phyloP scores from a whole-genome alignment of 2,888 invertebrate species.

The Anthrax anthrax region DNA sequence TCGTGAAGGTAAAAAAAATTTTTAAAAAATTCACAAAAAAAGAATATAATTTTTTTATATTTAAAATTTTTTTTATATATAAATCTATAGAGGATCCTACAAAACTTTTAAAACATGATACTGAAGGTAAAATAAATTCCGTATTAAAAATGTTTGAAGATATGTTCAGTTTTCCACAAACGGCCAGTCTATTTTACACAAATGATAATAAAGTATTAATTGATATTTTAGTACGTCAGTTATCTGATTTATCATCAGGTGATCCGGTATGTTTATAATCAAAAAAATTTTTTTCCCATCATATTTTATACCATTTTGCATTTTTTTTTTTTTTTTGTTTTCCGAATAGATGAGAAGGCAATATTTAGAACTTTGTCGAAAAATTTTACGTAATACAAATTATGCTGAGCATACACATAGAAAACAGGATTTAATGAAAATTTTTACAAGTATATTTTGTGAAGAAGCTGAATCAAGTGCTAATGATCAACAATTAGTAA shows the following conservation, averaged over 20 bases:
- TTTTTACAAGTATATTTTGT: slow-evolving; percentile 75
- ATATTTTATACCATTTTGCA: too few relatives aligned
- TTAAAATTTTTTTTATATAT: too few relatives aligned
- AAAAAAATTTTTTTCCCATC: too few relatives aligned
- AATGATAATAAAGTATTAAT: slow-evolving; percentile 89
- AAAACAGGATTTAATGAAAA: slow-evolving; percentile 65
- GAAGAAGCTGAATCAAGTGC: slow-evolving; percentile 63
- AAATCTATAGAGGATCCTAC: slow-evolving; percentile 69
- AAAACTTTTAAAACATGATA: slow-evolving; percentile 59
- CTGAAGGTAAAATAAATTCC: slow-evolving; percentile 66
- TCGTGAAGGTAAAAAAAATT: slow-evolving; percentile 69
- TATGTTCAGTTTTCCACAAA: slow-evolving; percentile 61
- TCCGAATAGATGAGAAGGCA: slow-evolving; percentile 50
- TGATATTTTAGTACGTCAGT: slow-evolving; percentile 81
- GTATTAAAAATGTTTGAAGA: slow-evolving; percentile 80
- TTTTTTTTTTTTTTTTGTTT: slow-evolving; percentile 10
- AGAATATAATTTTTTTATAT: too few relatives aligned
- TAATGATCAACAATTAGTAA: slow-evolving; percentile 60
- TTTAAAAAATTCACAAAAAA: background rate
- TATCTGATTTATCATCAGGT: slow-evolving; percentile 78
- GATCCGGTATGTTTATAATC: slow-evolving; percentile 47
- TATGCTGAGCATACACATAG: slow-evolving; percentile 69
- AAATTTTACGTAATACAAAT: slow-evolving; percentile 67
- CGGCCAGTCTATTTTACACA: slow-evolving; percentile 81
- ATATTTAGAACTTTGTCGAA: slow-evolving; percentile 64